phyloP scores from a whole-genome alignment of 2,797 vertebrate genomes.

The Halcyon badia region DNA sequence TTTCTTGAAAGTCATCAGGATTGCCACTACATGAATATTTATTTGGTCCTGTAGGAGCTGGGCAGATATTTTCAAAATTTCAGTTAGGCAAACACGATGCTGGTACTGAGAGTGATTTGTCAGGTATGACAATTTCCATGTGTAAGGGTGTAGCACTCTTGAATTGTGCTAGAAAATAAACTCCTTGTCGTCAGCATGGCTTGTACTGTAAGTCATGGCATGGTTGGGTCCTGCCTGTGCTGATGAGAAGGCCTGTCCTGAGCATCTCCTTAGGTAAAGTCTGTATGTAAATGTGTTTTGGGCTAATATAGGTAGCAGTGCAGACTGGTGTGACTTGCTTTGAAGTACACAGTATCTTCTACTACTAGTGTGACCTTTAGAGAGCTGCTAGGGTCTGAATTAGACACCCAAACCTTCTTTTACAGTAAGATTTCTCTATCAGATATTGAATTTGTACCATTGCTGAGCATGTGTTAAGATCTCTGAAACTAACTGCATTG shows the following conservation, averaged over 20 bases:
- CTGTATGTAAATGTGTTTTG: neutral
- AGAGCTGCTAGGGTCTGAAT: neutral
- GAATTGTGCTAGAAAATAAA: neutral
- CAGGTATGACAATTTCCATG: neutral
- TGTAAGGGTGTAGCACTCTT: neutral
- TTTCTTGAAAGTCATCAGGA: neutral
- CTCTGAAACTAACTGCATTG: neutral
- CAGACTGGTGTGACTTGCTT: neutral
- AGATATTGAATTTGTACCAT: neutral
- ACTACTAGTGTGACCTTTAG: neutral
- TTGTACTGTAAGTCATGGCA: rapidly evolving
- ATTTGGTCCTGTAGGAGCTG: neutral
- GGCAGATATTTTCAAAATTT: neutral
- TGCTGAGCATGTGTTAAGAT: neutral
- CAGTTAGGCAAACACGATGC: neutral
- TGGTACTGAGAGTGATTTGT: neutral
- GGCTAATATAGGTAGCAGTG: neutral
- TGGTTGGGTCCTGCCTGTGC: neutral
- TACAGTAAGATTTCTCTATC: neutral
- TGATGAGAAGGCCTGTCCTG: neutral
- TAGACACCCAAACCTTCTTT: neutral
- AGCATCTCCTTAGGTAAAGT: neutral
- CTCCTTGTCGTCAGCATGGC: neutral
- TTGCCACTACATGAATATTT: neutral
- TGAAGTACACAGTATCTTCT: neutral